phyloP scores from a whole-genome alignment of 2,888 invertebrate species.

The Capitulum mitella region DNA sequence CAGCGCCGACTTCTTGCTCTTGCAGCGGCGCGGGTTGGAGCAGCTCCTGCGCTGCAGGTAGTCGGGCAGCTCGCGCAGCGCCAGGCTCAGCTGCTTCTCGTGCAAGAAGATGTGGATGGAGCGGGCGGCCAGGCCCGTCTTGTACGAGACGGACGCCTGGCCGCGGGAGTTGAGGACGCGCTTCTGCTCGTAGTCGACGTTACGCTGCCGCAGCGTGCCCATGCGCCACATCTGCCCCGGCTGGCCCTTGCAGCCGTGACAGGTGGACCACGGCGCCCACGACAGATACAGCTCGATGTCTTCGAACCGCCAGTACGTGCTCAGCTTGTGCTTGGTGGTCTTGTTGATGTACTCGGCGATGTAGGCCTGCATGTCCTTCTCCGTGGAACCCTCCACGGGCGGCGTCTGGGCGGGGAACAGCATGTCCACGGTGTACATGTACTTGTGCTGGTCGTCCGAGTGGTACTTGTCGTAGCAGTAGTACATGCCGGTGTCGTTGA shows the following conservation, averaged over 20 bases:
- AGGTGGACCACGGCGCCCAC: conserved; percentile 16
- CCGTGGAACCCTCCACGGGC: not conserved
- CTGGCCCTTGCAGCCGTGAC: conserved; percentile 18
- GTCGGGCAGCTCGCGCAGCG: conserved; percentile 4
- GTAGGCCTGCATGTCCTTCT: not conserved
- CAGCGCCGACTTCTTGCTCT: too few species aligned
- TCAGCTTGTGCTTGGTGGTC: not conserved
- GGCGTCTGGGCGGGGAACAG: not conserved
- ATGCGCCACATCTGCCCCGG: conserved; percentile 9
- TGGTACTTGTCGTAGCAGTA: conserved; percentile 13
- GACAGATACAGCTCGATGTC: conserved; percentile 21
- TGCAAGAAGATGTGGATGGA: conserved; percentile 21
- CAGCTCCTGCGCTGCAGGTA: not conserved
- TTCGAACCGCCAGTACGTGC: not conserved
- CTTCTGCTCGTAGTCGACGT: not conserved
- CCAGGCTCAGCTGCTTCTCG: conserved; percentile 20
- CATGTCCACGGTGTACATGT: conserved; percentile 22
- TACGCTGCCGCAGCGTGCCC: conserved; percentile 11
- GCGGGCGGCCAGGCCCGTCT: not conserved
- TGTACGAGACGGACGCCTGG: not conserved
- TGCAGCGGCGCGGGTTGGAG: conserved; percentile 9
- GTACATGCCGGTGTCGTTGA: conserved; percentile 24
- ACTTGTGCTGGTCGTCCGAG: conserved; percentile 19
- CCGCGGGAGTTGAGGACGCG: not conserved
- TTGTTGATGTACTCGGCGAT: not conserved